Evolutionary conservation across 2,888 invertebrate species (phyloP).

Genomic region (Amphipyra tragopoginis): DNA sequence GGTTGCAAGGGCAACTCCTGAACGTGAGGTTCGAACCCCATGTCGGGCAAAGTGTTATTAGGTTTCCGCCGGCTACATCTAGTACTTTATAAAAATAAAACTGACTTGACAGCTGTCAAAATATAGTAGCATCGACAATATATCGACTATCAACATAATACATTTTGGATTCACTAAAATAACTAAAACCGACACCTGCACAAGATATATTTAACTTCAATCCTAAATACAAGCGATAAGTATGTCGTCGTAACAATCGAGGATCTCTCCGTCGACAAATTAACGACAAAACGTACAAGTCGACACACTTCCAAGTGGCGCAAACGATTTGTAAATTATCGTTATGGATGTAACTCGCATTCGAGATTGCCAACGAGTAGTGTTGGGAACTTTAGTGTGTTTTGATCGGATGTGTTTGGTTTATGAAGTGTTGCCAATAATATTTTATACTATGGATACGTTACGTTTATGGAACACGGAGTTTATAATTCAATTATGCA

Average conservation of each 20-base stretch:
- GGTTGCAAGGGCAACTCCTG: too few species aligned
- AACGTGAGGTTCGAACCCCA: too few species aligned
- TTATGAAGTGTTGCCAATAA: neutral
- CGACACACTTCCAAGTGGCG: neutral
- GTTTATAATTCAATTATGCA: too few species aligned
- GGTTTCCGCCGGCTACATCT: too few species aligned
- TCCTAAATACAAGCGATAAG: constrained; percentile 14
- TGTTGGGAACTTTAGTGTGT: neutral
- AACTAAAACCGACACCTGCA: neutral
- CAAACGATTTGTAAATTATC: constrained; percentile 23
- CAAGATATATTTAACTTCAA: neutral
- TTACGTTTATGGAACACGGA: too few species aligned
- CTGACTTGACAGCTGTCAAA: constrained; percentile 7
- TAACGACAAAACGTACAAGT: constrained; percentile 7
- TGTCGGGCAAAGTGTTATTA: too few species aligned
- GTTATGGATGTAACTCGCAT: constrained; percentile 17
- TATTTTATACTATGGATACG: too few species aligned
- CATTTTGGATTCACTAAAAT: too few species aligned
- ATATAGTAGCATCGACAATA: too few species aligned
- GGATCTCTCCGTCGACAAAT: constrained; percentile 20
- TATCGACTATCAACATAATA: too few species aligned
- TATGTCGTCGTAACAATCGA: constrained; percentile 15
- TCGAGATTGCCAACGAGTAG: constrained; percentile 6
- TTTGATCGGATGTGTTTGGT: constrained; percentile 12
- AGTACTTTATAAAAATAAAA: too few species aligned